These are phyloP conservation scores for Sphaeramia orbicularis DNA, from an alignment of 2,797 vertebrate species.

Conservation along the genomic window DNA sequence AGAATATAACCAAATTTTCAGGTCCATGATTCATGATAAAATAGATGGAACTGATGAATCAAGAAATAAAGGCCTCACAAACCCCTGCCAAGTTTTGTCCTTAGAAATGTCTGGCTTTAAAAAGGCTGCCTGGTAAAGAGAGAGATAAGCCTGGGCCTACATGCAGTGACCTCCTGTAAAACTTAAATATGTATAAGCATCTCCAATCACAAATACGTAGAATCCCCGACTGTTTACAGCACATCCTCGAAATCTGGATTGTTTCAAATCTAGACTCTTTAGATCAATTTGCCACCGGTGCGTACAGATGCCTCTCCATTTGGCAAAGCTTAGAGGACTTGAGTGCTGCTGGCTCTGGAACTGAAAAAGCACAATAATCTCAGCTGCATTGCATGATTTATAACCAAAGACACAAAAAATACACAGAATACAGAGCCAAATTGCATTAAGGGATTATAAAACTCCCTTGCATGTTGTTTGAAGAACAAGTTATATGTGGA, in stretches of 20 bases:
- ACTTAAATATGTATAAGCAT: no score
- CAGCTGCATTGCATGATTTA: conserved; percentile 35
- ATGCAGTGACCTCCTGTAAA: no score
- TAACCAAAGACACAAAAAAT: conserved; percentile 26
- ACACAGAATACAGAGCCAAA: conserved; percentile 20
- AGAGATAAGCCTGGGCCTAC: no score
- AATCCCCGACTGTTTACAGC: conserved; percentile 11
- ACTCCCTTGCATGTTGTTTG: background rate
- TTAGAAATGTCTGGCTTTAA: no score
- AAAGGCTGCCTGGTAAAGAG: no score
- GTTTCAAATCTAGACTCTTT: conserved; percentile 28
- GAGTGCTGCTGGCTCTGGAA: conserved; percentile 44
- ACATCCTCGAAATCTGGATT: conserved; percentile 21
- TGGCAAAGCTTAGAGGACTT: conserved; percentile 42
- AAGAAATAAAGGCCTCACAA: no score
- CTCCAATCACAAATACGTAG: no score
- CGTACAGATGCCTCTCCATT: conserved; percentile 37
- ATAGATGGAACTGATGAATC: no score
- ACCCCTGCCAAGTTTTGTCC: no score
- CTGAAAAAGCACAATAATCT: conserved; percentile 47
- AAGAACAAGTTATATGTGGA: background rate
- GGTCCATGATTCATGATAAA: no score
- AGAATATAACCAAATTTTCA: no score
- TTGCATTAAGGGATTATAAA: conserved; percentile 6
- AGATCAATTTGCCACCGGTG: conserved; percentile 16